Base-by-base conservation (phyloP, 30 jellyfish, hydroid and myxozoan genomes). In the Catostylus mosaicus region DNA sequence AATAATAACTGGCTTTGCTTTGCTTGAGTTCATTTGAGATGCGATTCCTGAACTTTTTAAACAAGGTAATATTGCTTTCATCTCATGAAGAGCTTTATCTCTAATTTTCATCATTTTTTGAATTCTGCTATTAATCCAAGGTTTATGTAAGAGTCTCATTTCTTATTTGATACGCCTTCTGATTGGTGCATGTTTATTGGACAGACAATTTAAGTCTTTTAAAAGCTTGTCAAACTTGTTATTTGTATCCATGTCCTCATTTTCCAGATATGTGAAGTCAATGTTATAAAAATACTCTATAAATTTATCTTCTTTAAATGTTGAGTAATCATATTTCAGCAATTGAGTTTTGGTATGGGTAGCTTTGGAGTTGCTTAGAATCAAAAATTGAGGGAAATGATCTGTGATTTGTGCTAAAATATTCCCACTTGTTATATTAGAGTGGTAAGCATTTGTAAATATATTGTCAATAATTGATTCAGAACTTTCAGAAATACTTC, bases 401-500 rank as follows among this genome's bases (percentile, higher is more conserved):
- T n/a, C n/a, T n/a, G n/a, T n/a, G n/a, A n/a, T n/a, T n/a, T n/a
- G n/a, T n/a, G n/a, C n/a, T n/a, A n/a, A n/a, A 73, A 73, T 73
- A 73, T 73, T 73, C 6, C 85, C 85, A 73, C 85, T 4, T 40
- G 77, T 46, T 24, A 47, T 52, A 57, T 52, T 56, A 9, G 51
- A 77, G 59, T 51, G 27, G 27, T 30, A 24, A 36, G 88, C 78
- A 76, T 76, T 76, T 16, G 88, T 50, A 40, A n/a, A 76, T n/a
- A 76, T 76, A 37, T 76, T 76, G 38, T 76, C 88, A 54, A 76
- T 76, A 52, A 76, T 76, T 7, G 88, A 76, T 24, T 46, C 88
- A 18, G 61, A n/a, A 19, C 59, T 45, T 32, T 76, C 78, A 18
- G 88, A 76, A 26, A 57, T 52, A 27, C 88, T 52, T 3, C 61